phyloP scores from a whole-genome alignment of 2,113 vertebrate species.

The Pardalotus punctatus region DNA sequence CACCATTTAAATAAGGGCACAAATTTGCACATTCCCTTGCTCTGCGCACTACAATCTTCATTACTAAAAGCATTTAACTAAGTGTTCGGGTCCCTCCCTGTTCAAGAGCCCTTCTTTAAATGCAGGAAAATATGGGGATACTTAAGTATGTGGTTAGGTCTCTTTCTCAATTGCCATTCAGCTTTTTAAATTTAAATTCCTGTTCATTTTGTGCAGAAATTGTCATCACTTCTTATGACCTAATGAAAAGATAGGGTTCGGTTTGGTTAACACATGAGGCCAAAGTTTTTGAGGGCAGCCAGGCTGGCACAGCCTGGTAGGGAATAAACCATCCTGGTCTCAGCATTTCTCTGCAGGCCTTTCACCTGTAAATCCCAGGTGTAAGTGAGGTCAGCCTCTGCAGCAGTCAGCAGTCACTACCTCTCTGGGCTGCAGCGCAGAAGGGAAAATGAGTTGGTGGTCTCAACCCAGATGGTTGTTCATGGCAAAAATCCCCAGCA shows the following conservation, averaged over 20 bases:
- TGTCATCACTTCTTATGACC: background rate
- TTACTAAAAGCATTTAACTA: background rate
- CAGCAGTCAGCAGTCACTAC: background rate
- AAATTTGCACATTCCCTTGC: background rate
- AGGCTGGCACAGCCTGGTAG: background rate
- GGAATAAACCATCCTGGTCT: background rate
- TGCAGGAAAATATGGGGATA: background rate
- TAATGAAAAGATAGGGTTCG: background rate
- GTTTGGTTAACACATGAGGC: background rate
- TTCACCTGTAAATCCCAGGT: background rate
- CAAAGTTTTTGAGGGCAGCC: background rate
- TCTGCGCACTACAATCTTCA: background rate
- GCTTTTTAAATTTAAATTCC: constrained; percentile 1
- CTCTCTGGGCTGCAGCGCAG: background rate
- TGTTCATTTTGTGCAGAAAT: background rate
- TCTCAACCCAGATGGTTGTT: background rate
- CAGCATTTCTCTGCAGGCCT: background rate
- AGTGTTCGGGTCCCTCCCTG: background rate
- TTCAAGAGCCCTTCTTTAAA: background rate
- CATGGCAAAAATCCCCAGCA: background rate
- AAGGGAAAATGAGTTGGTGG: background rate
- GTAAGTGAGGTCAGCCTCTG: background rate
- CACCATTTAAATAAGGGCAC: background rate
- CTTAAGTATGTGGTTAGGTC: background rate
- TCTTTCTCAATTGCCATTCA: background rate